A percentile compares a stretch with the other conserved stretches of the same genome.
Conservation (phyloP, 2,888 invertebrate genomes). For the Muschampia plurimacula region DNA sequence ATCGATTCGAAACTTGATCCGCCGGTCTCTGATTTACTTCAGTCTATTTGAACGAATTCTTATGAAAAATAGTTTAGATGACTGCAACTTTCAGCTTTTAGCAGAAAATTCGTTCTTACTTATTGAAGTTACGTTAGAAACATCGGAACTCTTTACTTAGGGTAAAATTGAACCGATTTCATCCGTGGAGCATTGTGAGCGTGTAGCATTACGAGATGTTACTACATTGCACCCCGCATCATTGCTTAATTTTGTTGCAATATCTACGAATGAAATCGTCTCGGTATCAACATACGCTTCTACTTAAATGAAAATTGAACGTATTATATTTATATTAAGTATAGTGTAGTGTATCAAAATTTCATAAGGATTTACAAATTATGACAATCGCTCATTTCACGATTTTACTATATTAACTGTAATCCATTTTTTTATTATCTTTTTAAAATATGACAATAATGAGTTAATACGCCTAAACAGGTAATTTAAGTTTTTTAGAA, state of each 20-base stretch:
- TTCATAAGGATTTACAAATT: constrained; percentile 76
- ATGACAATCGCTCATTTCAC: constrained; percentile 74
- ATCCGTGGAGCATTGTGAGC: constrained; percentile 49
- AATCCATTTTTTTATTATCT: constrained; percentile 50
- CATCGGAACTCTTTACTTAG: constrained; percentile 63
- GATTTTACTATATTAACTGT: constrained; percentile 56
- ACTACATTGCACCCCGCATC: constrained; percentile 4
- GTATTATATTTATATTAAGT: constrained; percentile 84
- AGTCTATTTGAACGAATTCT: constrained; percentile 63
- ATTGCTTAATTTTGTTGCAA: constrained; percentile 52
- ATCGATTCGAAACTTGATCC: constrained; percentile 11
- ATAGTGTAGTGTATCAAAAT: constrained; percentile 78
- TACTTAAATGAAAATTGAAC: constrained; percentile 81
- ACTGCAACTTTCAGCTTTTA: constrained; percentile 23
- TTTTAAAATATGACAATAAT: constrained; percentile 58
- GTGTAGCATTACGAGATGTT: constrained; percentile 49
- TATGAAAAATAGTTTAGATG: constrained; percentile 2
- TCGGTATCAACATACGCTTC: constrained; percentile 80
- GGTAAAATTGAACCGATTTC: constrained; percentile 55
- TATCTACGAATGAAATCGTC: constrained; percentile 61
- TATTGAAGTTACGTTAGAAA: constrained; percentile 67
- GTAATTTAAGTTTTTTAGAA: constrained; percentile 69
- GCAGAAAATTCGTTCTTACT: constrained; percentile 55
- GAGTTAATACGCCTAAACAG: constrained; percentile 66
- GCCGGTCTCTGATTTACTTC: constrained; percentile 60